Evolutionary conservation across 1,140 invertebrate species (phyloP), one percentile per base, ranked within the genome.

Genomic region (Zophobas atratus): DNA sequence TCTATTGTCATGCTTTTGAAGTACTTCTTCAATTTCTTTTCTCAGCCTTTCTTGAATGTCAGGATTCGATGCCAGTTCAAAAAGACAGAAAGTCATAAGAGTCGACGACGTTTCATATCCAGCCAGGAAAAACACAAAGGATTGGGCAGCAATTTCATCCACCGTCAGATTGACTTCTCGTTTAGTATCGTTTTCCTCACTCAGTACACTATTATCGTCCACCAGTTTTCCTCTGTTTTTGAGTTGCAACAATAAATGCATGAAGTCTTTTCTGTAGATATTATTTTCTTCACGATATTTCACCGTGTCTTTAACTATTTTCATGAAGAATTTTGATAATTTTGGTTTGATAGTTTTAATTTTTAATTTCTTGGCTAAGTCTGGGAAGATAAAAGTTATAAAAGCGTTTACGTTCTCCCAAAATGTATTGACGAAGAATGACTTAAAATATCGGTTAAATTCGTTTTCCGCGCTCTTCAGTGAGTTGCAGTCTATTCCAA

Each of bases 401-500:
- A 48, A 38, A 3, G 35, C 8, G 56, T 33, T 72, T 0, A 77
- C 1, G 34, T 6, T 35, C 3, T 48, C 49, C 34, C 8, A 53
- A 55, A 43, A 55, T 1, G 6, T 49, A 2, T 6, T 43, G 4
- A 49, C 20, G 35, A 77, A 77, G 8, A 72, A 5, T 33, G 33
- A 5, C 74, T 80, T 80, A 0, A 87, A 88, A 78, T 88, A 84
- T 81, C 85, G 83, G 67, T 86, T 81, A 79, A 91, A 90, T 70
- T 88, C 85, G 4, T 85, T 88, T 53, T 90, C 84, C 36, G 88
- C 86, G 75, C 90, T 85, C 38, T 84, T 82, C 6, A 91, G 77
- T 3, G 87, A 83, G 73, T 90, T 88, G 78, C 86, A 86, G 63
- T 90, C 82, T 1, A 91, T 82, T 0, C 90, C 91, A 81, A 91